phyloP scores from a whole-genome alignment of 2,113 vertebrate genomes.

The Brachypteracias leptosomus region DNA sequence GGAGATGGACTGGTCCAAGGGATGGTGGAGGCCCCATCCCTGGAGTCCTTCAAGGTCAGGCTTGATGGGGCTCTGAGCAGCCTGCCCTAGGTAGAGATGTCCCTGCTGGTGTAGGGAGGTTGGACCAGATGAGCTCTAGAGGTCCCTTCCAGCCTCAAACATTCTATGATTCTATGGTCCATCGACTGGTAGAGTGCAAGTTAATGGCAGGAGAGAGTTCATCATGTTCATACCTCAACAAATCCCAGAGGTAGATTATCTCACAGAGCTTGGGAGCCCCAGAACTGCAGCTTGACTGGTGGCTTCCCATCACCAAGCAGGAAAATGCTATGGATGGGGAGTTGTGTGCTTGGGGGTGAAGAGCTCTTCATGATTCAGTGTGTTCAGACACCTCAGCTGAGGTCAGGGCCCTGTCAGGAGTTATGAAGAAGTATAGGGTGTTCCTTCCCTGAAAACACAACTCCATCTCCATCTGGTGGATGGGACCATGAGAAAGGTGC shows the following conservation, averaged over 20 bases:
- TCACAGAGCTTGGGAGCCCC: not conserved
- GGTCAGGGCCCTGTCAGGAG: not conserved
- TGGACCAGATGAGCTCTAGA: too few species aligned
- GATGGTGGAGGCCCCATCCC: too few species aligned
- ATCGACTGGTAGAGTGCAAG: rapidly evolving
- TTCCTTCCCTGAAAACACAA: not conserved
- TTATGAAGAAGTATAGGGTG: not conserved
- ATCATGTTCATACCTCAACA: not conserved
- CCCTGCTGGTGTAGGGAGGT: too few species aligned
- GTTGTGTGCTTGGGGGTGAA: not conserved
- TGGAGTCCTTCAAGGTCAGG: too few species aligned
- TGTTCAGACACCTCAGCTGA: not conserved
- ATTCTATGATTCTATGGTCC: too few species aligned
- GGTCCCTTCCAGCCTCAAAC: too few species aligned
- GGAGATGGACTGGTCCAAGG: not conserved
- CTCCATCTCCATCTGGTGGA: not conserved
- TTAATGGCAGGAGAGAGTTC: not conserved
- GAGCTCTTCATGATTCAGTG: not conserved
- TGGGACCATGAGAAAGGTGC: not conserved
- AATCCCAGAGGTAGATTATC: not conserved
- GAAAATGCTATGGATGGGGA: not conserved
- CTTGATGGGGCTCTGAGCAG: too few species aligned
- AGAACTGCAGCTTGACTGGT: not conserved
- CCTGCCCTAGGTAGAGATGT: too few species aligned
- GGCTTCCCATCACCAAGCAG: not conserved